phyloP scores from a whole-genome alignment of 2,113 vertebrate species.

The Ascaphus truei region DNA sequence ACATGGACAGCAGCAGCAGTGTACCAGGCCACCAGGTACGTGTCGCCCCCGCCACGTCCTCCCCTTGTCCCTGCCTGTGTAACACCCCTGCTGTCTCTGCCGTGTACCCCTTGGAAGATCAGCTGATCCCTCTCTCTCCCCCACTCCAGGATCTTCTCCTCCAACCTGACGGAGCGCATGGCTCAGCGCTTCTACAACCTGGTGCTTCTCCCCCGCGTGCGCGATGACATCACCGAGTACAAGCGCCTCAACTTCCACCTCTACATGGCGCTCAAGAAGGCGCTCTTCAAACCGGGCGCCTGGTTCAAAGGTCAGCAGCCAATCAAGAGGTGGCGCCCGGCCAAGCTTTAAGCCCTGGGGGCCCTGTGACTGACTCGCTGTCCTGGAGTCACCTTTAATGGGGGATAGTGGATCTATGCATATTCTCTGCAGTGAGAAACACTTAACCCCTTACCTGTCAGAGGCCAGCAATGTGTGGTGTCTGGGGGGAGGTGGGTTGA shows the following conservation, averaged over 20 bases:
- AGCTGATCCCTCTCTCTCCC: too few species aligned
- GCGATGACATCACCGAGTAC: conserved; percentile 90
- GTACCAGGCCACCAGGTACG: conserved; percentile 94
- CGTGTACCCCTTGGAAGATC: too few species aligned
- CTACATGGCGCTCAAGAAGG: conserved; percentile 92
- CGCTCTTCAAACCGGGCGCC: conserved; percentile 92
- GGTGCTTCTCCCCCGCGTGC: conserved; percentile 83
- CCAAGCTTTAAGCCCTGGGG: too few species aligned
- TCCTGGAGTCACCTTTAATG: too few species aligned
- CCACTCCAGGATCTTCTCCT: conserved; percentile 93
- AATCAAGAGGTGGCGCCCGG: too few species aligned
- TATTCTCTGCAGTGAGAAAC: too few species aligned
- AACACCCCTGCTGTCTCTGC: neutral
- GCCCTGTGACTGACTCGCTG: too few species aligned
- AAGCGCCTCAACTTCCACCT: conserved; percentile 95
- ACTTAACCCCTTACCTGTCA: too few species aligned
- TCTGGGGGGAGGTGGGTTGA: too few species aligned
- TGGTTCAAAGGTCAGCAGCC: conserved; percentile 98
- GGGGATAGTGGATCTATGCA: too few species aligned
- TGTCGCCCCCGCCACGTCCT: too few species aligned
- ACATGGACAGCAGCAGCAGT: conserved; percentile 91
- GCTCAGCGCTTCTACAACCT: conserved; percentile 95
- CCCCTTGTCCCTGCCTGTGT: neutral
- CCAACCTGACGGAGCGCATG: conserved; percentile 93
- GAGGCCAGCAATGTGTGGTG: too few species aligned